Conservation (phyloP, 2,888 invertebrate genomes). For the Creontiades dilutus region DNA sequence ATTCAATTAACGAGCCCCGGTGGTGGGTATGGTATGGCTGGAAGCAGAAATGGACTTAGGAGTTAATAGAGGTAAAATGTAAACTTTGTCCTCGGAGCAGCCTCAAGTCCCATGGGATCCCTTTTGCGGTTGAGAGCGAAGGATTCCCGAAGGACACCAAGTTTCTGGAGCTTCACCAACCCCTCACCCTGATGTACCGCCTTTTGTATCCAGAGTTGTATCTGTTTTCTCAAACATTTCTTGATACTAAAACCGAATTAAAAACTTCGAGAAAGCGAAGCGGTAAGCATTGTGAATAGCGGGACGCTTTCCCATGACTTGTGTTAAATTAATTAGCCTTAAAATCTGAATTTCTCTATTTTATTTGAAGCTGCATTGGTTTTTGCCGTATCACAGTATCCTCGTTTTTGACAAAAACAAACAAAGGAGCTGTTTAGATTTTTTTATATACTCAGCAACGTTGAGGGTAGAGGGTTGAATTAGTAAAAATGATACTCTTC, state of each 20-base stretch:
- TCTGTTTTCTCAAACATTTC: constrained; percentile 6
- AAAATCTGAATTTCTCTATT: no score
- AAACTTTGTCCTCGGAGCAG: background rate
- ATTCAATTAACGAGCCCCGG: constrained; percentile 13
- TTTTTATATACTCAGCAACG: no score
- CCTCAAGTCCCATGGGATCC: background rate
- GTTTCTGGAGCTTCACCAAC: background rate
- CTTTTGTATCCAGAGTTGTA: background rate
- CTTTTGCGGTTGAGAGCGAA: background rate
- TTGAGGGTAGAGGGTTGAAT: no score
- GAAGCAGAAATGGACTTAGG: constrained; percentile 5
- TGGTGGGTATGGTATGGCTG: background rate
- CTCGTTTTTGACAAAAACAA: no score
- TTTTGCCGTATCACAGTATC: no score
- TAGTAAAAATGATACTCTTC: no score
- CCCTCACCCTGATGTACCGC: background rate
- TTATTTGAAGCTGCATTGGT: no score
- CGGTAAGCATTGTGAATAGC: no score
- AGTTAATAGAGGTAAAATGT: constrained; percentile 22
- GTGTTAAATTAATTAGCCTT: no score
- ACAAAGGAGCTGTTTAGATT: no score
- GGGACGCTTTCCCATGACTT: no score
- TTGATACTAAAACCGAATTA: background rate
- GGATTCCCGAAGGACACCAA: constrained; percentile 4
- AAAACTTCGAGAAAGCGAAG: no score